Percentiles rank a stretch among this genome's conserved stretches.
phyloP scores from a whole-genome alignment of 1,140 invertebrate genomes.

The Papilio machaon region DNA sequence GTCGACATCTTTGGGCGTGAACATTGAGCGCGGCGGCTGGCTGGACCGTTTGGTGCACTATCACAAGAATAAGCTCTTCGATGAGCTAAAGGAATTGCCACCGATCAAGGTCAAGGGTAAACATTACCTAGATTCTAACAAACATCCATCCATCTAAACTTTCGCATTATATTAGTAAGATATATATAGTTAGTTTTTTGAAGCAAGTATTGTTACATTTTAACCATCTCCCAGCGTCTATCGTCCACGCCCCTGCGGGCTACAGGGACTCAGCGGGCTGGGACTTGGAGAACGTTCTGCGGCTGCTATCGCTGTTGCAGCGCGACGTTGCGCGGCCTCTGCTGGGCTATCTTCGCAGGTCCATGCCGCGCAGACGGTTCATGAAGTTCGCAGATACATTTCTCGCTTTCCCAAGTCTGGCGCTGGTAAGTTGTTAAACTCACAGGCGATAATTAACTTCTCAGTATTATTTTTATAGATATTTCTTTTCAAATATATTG shows the following conservation, averaged over 20 bases:
- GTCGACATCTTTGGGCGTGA: constrained; percentile 24
- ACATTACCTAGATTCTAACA: too few species aligned
- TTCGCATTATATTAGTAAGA: too few species aligned
- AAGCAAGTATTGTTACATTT: neutral
- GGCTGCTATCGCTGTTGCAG: constrained; percentile 54
- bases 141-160: too few species aligned
- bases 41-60: constrained; percentile 62
- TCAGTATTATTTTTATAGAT: neutral
- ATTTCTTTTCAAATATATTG: too few species aligned
- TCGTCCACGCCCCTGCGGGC: constrained; percentile 49
- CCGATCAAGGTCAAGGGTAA: constrained; percentile 53
- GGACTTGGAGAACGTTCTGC: constrained; percentile 56
- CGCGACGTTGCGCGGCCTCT: constrained; percentile 49
- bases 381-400: constrained; percentile 51
- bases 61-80: constrained; percentile 55
- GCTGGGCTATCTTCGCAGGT: neutral
- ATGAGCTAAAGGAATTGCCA: constrained; percentile 51
- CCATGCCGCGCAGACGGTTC: constrained; percentile 44
- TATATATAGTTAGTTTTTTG: neutral
- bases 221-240: constrained; percentile 44
- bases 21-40: constrained; percentile 55
- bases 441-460: too few species aligned
- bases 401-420: constrained; percentile 57
- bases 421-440: constrained; percentile 46
- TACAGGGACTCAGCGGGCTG: constrained; percentile 60